Base-by-base conservation (phyloP, 2,888 invertebrate species). In the Dryobotodes eremita region DNA sequence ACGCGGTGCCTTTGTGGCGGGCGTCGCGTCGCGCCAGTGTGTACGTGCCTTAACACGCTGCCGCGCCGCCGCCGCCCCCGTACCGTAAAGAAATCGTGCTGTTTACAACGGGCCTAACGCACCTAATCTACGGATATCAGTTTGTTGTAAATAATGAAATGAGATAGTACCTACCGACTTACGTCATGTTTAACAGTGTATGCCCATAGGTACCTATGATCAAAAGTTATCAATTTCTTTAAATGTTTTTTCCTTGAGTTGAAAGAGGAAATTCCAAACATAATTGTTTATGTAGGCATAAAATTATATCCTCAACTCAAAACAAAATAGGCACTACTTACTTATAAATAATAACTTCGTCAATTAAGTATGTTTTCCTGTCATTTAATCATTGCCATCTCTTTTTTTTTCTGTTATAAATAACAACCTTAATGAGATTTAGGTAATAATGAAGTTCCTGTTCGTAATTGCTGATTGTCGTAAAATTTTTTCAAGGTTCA, bases 391-490 rank as follows among this genome's bases (percentile, higher is more conserved):
- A 62, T 46, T 48, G 53, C 23, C 23, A 57, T 42, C 8, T 23
- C 15, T 53, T 50, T 26, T 79, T 64, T 50, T 42, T 8, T 53
- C 11, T 57, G 36, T n/a, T 80, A 42, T 70, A 57, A 62, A 79
- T 68, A 79, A 78, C 48, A 61, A 81, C 20, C 55, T 50, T 72
- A 72, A 72, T 68, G 15, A 69, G 31, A 82, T 64, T 64, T 65
- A 82, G 31, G 57, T 64, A 76, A 75, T 82, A 50, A 68, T 62
- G 48, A 62, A 82, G 68, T 82, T 69, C 62, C 68, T 66, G 36
- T 81, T 36, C 53, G 66, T 62, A 73, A 68, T 69, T 57, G 36
- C n/a, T 36, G 13, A 53, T 36, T 26, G 57, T 26, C 48, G 23
- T 74, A 13, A 15, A 36, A 17, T 46, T 57, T 65, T 69, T 59